Evolutionary conservation across 2,797 vertebrate species (phyloP).

Genomic region (Sebastiscus albofasciatus): DNA sequence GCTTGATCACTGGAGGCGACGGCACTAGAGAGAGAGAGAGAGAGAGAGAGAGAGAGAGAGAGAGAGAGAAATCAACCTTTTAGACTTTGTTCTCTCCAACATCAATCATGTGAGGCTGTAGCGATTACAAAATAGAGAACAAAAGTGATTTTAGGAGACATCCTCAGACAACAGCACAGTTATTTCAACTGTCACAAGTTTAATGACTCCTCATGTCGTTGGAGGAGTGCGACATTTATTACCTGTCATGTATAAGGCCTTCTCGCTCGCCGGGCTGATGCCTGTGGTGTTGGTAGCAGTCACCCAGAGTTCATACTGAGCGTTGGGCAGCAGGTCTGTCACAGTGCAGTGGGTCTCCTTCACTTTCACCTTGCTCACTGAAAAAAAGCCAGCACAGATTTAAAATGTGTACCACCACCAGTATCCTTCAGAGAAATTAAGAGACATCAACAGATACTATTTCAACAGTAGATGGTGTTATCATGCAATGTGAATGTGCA

Average conservation of each 20-base stretch:
- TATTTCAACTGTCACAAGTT: slow-evolving; percentile 4
- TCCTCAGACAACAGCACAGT: not conserved
- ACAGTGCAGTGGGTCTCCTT: slow-evolving; percentile 95
- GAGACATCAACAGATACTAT: not conserved
- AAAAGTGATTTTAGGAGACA: not conserved
- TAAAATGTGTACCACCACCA: not conserved
- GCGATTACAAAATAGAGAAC: not conserved
- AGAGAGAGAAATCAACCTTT: not conserved
- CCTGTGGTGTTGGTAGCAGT: slow-evolving; percentile 92
- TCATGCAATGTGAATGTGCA: slow-evolving; percentile 1
- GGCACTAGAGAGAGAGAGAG: slow-evolving; percentile 82
- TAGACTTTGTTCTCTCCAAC: not conserved
- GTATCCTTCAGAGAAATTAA: not conserved
- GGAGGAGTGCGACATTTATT: slow-evolving; percentile 34
- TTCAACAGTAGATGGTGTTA: slow-evolving; percentile 40
- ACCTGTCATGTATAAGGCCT: slow-evolving; percentile 94
- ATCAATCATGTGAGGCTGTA: not conserved
- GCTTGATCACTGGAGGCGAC: slow-evolving; percentile 89
- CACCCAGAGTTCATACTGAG: slow-evolving; percentile 97
- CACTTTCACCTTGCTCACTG: slow-evolving; percentile 85
- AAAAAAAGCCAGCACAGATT: slow-evolving; percentile 13
- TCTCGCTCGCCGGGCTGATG: slow-evolving; percentile 91
- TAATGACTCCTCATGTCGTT: not conserved
- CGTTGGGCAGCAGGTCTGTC: slow-evolving; percentile 87
- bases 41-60: slow-evolving; percentile 6